Percentiles rank a stretch among this genome's conserved stretches.
phyloP scores from a whole-genome alignment of 2,113 vertebrate genomes.

The Gyps fulvus region DNA sequence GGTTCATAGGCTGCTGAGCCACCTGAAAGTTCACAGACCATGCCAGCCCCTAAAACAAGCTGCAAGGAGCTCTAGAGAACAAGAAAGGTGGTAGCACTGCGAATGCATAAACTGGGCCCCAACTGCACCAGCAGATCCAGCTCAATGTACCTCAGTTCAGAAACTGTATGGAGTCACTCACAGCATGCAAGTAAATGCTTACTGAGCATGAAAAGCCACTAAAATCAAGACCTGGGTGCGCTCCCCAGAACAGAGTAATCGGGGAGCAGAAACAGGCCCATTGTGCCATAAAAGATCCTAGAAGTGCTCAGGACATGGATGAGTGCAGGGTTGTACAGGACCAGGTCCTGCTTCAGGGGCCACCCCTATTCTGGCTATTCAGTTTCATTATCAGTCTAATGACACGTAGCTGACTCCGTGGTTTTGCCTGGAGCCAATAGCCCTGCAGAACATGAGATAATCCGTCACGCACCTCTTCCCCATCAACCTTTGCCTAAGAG shows the following conservation, averaged over 20 bases:
- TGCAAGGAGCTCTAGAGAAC: background rate
- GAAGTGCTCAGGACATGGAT: background rate
- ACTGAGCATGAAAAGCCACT: background rate
- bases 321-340: background rate
- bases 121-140: background rate
- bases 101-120: background rate
- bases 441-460: background rate
- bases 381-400: background rate
- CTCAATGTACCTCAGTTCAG: background rate
- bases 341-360: background rate
- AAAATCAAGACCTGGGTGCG: background rate
- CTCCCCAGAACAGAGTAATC: background rate
- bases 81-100: background rate
- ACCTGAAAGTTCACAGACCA: background rate
- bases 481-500: background rate
- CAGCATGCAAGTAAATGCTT: background rate
- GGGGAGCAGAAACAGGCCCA: background rate
- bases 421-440: background rate
- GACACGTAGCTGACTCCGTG: background rate
- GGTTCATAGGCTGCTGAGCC: background rate
- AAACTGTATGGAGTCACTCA: background rate
- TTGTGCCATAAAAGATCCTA: background rate
- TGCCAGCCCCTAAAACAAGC: background rate
- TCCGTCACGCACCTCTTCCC: accelerated
- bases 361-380: background rate